phyloP scores from a whole-genome alignment of 2,113 vertebrate genomes.

The Anseranas semipalmata region DNA sequence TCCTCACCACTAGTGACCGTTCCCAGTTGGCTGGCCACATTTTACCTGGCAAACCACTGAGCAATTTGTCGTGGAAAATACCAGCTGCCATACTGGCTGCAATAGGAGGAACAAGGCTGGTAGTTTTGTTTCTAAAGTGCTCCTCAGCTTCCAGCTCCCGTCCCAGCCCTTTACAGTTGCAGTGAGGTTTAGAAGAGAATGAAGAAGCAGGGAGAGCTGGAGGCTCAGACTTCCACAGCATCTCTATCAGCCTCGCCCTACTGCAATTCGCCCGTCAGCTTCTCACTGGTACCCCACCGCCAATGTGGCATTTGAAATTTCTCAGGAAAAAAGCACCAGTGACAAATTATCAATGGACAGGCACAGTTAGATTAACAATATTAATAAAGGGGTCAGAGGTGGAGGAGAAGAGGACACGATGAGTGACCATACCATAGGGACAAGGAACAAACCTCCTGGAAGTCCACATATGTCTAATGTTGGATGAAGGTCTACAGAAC shows the following conservation, averaged over 20 bases:
- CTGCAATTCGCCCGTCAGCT: fast-evolving
- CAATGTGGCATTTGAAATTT: neutral
- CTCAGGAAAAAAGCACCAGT: constrained; percentile 1
- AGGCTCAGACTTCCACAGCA: neutral
- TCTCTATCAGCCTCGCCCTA: neutral
- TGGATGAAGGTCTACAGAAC: neutral
- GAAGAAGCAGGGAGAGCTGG: neutral
- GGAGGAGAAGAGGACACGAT: neutral
- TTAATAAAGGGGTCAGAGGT: neutral
- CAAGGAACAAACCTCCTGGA: neutral
- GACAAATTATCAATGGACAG: neutral
- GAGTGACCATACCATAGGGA: neutral
- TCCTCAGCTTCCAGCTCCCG: neutral
- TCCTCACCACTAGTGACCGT: neutral
- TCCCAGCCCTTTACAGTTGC: neutral
- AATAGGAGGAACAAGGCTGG: neutral
- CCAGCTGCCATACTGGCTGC: neutral
- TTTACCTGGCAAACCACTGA: neutral
- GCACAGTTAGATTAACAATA: neutral
- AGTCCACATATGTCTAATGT: neutral
- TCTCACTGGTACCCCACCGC: neutral
- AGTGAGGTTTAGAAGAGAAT: neutral
- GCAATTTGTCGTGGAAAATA: neutral
- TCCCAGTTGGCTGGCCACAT: neutral
- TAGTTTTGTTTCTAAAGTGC: neutral